Evolutionary conservation across 2,797 vertebrate species (phyloP), one percentile per base, ranked within the genome.

Genomic region (Triplophysa yarkandensis): DNA sequence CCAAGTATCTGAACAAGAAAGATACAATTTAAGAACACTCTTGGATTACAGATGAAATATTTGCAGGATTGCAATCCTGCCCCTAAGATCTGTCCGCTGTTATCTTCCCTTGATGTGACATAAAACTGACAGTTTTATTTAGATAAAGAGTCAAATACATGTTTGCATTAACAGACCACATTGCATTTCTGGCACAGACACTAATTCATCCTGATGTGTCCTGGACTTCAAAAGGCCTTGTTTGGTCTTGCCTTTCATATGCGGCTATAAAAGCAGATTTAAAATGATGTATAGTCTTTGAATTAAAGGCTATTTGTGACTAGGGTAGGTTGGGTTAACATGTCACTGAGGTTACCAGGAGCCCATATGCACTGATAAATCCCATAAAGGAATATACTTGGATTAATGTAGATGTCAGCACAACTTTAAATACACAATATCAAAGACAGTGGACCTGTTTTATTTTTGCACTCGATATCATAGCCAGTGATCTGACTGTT

Each of bases 381-480:
- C n/a, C n/a, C n/a, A n/a, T n/a, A n/a, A n/a, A n/a, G n/a, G n/a
- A n/a, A n/a, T n/a, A n/a, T n/a, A n/a, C n/a, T n/a, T n/a, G n/a
- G n/a, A 39, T 39, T 11, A 11, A 13, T 13, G 36, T 39, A 39
- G 3, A 39, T 39, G 3, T 39, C 11, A 10, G 36, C 10, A 39
- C 1, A 3, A 39, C 2, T 39, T 13, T 39, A 3, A 39, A 39
- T 36, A 4, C 19, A 27, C 11, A 25, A 52, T 48, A 19, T 48
- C 50, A 55, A 14, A 55, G 8, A 55, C 14, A 0, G 21, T 14
- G 4, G 87, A 99, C 97, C 97, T 81, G 97, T 96, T 91, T 98
- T 98, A 84, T 99, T 99, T 87, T 99, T 99, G 94, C 96, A 98
- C 82, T 99, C 97, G 1, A 99, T 98, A 77, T 99, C 97, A 0